Base-by-base conservation (phyloP, 2,888 invertebrate genomes). In the Apodemia hepburni region DNA sequence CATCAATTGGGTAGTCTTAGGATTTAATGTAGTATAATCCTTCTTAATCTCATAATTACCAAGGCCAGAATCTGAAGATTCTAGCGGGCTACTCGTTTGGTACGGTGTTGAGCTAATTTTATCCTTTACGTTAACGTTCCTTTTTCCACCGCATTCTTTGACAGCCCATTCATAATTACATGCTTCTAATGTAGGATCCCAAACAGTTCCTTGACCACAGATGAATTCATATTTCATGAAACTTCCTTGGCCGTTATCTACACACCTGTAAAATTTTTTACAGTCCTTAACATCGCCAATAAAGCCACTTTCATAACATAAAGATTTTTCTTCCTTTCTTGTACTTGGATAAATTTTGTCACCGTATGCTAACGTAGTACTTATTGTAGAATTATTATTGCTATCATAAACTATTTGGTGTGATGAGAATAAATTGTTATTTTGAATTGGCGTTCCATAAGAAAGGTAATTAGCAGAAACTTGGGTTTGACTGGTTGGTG, bases 251-350 rank as follows among this genome's bases (percentile, higher is more conserved):
- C 89, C 89, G 66, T 86, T 84, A 64, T 84, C 81, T 0, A 95
- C 94, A 73, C 95, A 95, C 68, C 95, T 88, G 70, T 94, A 94
- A 81, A 95, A 95, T 73, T 93, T 95, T 64, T 85, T 92, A 70
- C 95, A 95, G 71, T 95, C 90, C 27, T 84, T 73, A 65, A 71
- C 60, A 61, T 73, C 82, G 75, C 93, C 92, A 73, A 93, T 92
- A 73, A 94, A 95, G 12, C 95, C 95, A 75, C 93, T 94, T 65
- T 74, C 73, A 61, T 64, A 73, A 47, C 85, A 85, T 65, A 70
- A 57, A 61, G 68, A 73, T 35, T 65, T 49, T 60, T 22, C 47
- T 11, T 33, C 54, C 33, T n/a, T 18, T 92, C 65, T 91, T 29
- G n/a, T 59, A 29, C 11, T 45, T 45, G 22, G 35, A 9, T 58